phyloP scores from a whole-genome alignment of 2,888 invertebrate genomes.

The Hofmannophila pseudospretella region DNA sequence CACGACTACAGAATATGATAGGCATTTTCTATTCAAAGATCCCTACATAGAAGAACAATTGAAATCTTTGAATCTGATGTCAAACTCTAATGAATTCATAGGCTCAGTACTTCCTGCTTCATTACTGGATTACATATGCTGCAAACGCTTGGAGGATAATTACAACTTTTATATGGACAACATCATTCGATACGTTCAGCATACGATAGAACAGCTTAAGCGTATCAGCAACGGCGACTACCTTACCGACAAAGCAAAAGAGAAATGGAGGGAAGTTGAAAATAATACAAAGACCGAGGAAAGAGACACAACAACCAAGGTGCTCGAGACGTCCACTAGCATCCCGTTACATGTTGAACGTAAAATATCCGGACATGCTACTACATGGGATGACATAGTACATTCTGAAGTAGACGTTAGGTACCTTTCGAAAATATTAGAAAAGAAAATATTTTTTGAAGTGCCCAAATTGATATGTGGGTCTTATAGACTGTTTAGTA shows the following conservation, averaged over 20 bases:
- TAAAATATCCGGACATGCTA: slow-evolving; percentile 28
- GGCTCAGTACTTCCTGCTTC: slow-evolving; percentile 44
- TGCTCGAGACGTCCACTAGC: slow-evolving; percentile 46
- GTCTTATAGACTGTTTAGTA: slow-evolving; percentile 46
- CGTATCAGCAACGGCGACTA: slow-evolving; percentile 69
- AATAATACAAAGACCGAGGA: slow-evolving; percentile 13
- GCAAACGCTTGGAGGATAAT: slow-evolving; percentile 57
- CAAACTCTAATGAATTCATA: slow-evolving; percentile 28
- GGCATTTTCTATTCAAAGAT: slow-evolving; percentile 44
- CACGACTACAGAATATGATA: slow-evolving; percentile 33
- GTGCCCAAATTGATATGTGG: slow-evolving; percentile 55
- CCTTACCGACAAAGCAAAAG: slow-evolving; percentile 58
- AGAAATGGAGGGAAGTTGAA: slow-evolving; percentile 56
- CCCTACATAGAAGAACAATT: slow-evolving; percentile 47
- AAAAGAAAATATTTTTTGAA: slow-evolving; percentile 57
- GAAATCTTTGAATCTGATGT: slow-evolving; percentile 31
- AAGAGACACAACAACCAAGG: slow-evolving; percentile 29
- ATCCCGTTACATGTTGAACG: slow-evolving; percentile 49
- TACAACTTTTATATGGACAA: slow-evolving; percentile 67
- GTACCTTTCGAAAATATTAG: slow-evolving; percentile 55
- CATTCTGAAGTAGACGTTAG: slow-evolving; percentile 61
- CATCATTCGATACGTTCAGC: slow-evolving; percentile 55
- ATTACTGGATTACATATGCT: slow-evolving; percentile 58
- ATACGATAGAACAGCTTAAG: slow-evolving; percentile 66
- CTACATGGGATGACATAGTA: slow-evolving; percentile 53